Evolutionary conservation across 1,140 invertebrate genomes (phyloP), one percentile per base, ranked within the genome.

Genomic region (Drosophila albomicans): DNA sequence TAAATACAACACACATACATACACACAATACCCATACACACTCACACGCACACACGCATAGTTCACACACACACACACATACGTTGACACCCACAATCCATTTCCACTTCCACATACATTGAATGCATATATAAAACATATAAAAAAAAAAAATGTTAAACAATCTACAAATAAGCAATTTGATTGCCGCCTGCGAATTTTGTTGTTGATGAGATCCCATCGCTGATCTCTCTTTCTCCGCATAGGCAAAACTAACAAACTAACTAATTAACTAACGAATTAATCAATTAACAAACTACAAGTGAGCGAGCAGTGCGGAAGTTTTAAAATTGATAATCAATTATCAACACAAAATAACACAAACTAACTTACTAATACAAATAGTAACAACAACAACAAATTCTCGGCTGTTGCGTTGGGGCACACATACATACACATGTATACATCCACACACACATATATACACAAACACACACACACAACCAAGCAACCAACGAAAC

Each of bases 401-500:
- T 56, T 70, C 11, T 70, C 52, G 43, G 62, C 52, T 65, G 63
- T 58, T 58, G 43, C 54, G 54, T 66, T 73, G 70, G 63, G 30
- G 13, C 48, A 45, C 16, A 66, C 32, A 30, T 15, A 30, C 45
- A 61, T 35, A 13, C 5, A 30, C 57, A 59, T 25, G 20, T 25
- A 25, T 25, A 25, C 25, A 32, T 10, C 7, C 35, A 52, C 11
- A 41, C n/a, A 56, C 28, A 61, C 45, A 48, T 6, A 48, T 30
- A 63, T 13, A 41, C 13, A 52, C 30, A 56, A 48, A 68, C 30
- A 65, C 45, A 32, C 52, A 41, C 46, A 63, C 56, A 79, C 49
- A 57, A 56, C 57, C 16, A 56, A 16, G 10, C 16, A 66, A 58
- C 63, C 51, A 70, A 65, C 62, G 65, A 78, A 89, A 66, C 81